Base-by-base conservation (phyloP, 30 jellyfish, hydroid and myxozoan genomes). In the Cassiopea xamachana region DNA sequence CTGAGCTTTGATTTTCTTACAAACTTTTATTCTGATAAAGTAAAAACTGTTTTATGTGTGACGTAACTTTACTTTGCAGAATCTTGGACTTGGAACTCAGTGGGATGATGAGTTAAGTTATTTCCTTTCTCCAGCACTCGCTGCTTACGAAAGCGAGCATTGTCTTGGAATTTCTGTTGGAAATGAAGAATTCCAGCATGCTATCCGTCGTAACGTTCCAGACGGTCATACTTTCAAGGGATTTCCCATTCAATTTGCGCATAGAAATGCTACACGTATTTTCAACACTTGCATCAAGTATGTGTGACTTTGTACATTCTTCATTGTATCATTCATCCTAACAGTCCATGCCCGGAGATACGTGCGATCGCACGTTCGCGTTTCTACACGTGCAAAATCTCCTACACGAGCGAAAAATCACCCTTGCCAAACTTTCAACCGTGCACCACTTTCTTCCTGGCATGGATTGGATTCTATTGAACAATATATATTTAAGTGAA, bases 151-250 rank as follows among this genome's bases (percentile, higher is more conserved):
- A 87, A 69, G 69, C 76, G 98, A 95, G 75, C 94, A 95, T 79
- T 48, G 97, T 55, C 84, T 69, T 77, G 99, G 99, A n/a, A 83
- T 95, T n/a, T 72, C 93, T 60, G 97, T 87, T 50, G 98, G 98
- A 61, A 95, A 95, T 73, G 98, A 95, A 59, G 99, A 95, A 27
- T 95, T 95, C 48, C 99, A 95, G 82, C 97, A 95, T 79, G 98
- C 98, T 13, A 86, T 95, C 58, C 94, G 98, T 1, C 92, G 96
- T 4, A 82, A 95, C 62, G 97, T 95, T 6, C 99, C 99, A 1
- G 96, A 92, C 87, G 99, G 99, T 7, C 99, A 95, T 83, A 95
- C 99, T 17, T 95, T 95, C 91, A 95, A 95, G 69, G 99, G 98
- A 71, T 95, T 95, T 64, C 99, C 99, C 2, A 91, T 95, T n/a